Evolutionary conservation across 2,113 vertebrate genomes (phyloP).

Genomic region (Mus spicilegus): DNA sequence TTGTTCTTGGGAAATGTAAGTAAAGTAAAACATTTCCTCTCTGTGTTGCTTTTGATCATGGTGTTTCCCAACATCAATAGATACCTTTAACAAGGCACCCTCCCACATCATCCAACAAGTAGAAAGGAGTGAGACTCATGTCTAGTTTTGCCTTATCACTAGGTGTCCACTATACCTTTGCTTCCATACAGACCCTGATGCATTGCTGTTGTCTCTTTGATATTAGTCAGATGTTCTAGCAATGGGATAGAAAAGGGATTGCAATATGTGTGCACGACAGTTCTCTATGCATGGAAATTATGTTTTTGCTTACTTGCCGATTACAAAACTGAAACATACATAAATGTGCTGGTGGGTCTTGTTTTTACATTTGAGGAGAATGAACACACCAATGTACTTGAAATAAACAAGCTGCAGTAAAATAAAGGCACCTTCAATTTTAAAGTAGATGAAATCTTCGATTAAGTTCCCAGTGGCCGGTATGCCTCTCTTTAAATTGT

Average conservation of each 20-base stretch:
- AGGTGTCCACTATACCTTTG: background rate
- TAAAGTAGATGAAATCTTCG: conserved; percentile 50
- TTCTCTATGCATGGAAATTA: conserved; percentile 6
- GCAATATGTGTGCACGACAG: background rate
- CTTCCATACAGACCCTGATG: background rate
- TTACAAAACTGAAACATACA: background rate
- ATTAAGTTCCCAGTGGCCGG: background rate
- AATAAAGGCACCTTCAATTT: conserved; percentile 34
- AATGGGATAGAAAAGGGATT: background rate
- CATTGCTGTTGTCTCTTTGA: background rate
- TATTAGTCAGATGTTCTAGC: background rate
- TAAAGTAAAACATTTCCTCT: background rate
- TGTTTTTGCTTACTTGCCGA: background rate
- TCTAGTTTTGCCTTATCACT: background rate
- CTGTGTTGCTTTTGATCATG: background rate
- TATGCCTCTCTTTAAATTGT: conserved; percentile 34
- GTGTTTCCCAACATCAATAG: background rate
- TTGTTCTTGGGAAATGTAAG: background rate
- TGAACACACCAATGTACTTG: background rate
- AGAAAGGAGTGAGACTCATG: background rate
- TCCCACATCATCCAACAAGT: background rate
- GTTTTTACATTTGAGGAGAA: conserved; percentile 28
- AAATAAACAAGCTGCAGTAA: conserved; percentile 24
- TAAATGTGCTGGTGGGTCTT: conserved; percentile 13
- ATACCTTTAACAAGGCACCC: background rate